Conservation (phyloP, 2,888 invertebrate species). For the Torymus tubicola region DNA sequence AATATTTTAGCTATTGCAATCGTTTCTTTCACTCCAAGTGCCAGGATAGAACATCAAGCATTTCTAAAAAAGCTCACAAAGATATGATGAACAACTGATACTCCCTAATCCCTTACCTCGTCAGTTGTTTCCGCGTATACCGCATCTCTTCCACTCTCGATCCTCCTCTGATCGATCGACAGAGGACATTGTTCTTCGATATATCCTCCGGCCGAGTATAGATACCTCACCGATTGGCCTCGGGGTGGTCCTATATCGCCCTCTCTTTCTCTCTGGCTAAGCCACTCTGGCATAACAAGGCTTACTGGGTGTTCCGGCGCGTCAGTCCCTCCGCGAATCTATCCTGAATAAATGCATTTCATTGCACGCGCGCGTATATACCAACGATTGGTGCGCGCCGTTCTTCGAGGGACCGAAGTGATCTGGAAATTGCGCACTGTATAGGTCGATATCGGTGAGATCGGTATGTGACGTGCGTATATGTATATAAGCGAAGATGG, state of each 20-base stretch:
- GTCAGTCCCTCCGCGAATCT: slow-evolving; percentile 19
- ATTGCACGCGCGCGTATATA: slow-evolving; percentile 8
- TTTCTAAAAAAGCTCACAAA: too few relatives aligned
- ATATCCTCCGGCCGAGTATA: too few relatives aligned
- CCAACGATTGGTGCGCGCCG: background rate
- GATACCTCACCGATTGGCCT: background rate
- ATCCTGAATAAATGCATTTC: slow-evolving; percentile 54
- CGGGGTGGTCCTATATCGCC: slow-evolving; percentile 32
- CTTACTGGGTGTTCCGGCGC: slow-evolving; percentile 40
- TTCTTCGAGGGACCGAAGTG: too few relatives aligned
- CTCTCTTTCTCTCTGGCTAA: background rate
- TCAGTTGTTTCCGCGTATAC: slow-evolving; percentile 16
- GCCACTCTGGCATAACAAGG: slow-evolving; percentile 38
- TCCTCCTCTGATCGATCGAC: slow-evolving; percentile 16
- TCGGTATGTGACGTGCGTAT: too few relatives aligned
- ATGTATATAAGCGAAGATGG: too few relatives aligned
- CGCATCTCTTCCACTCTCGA: background rate
- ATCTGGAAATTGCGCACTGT: too few relatives aligned
- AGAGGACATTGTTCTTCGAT: slow-evolving; percentile 35
- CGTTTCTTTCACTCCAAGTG: too few relatives aligned
- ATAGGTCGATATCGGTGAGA: too few relatives aligned
- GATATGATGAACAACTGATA: too few relatives aligned
- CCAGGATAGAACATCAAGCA: too few relatives aligned
- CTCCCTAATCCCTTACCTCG: too few relatives aligned
- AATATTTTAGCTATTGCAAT: too few relatives aligned